Evolutionary conservation across 2,113 vertebrate species (phyloP).

Genomic region (Thryonomys swinderianus): DNA sequence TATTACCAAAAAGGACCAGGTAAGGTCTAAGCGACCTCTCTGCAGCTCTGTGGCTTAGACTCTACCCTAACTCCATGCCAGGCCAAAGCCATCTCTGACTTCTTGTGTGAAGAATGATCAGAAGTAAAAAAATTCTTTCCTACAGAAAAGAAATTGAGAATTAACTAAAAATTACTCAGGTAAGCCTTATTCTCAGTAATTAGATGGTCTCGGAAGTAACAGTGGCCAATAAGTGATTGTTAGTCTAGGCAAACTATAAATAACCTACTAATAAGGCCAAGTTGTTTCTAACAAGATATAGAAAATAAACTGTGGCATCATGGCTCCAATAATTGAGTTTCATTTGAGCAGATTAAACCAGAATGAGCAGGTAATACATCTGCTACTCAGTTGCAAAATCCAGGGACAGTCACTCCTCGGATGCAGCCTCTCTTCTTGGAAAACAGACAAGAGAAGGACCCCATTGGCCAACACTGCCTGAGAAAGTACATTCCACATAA

Average conservation of each 20-base stretch:
- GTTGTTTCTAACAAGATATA: neutral
- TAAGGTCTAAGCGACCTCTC: neutral
- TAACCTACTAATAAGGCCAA: neutral
- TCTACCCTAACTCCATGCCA: neutral
- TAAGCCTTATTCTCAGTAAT: neutral
- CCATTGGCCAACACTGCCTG: neutral
- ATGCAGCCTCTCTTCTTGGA: neutral
- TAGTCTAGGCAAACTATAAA: neutral
- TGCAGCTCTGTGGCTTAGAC: accelerated
- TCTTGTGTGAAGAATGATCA: neutral
- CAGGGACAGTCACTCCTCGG: neutral
- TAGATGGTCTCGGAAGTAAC: constrained; percentile 24
- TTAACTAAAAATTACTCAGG: neutral
- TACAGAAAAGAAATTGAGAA: constrained; percentile 41
- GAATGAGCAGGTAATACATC: neutral
- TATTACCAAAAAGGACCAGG: neutral
- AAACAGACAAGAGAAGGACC: neutral
- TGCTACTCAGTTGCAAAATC: neutral
- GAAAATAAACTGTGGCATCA: neutral
- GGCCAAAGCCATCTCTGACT: neutral
- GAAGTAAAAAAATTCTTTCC: constrained; percentile 24
- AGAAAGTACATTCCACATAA: neutral
- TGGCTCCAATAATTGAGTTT: constrained; percentile 41
- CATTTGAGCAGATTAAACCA: constrained; percentile 1
- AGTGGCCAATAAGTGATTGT: neutral